phyloP scores from a whole-genome alignment of 2,888 invertebrate genomes.

The Osmoderma eremita region DNA sequence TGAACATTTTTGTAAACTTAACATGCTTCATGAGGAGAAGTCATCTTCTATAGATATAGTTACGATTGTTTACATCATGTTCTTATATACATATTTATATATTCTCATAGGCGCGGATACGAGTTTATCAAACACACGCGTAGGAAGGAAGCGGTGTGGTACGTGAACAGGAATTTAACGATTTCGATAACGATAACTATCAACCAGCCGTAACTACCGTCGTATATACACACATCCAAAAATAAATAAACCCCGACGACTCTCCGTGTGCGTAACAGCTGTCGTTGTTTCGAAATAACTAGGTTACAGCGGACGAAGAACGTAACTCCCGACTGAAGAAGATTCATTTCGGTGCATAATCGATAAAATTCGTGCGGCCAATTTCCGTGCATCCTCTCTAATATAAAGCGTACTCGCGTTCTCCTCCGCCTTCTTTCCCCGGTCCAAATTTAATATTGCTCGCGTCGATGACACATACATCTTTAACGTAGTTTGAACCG shows the following conservation, averaged over 20 bases:
- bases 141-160: slow-evolving; percentile 46
- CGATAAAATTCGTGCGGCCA: slow-evolving; percentile 16
- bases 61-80: slow-evolving; percentile 20
- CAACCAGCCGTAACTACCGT: slow-evolving; percentile 37
- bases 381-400: slow-evolving; percentile 13
- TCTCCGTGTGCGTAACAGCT: slow-evolving; percentile 32
- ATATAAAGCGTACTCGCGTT: background rate
- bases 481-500: slow-evolving; percentile 26
- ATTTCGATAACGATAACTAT: slow-evolving; percentile 45
- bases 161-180: slow-evolving; percentile 48
- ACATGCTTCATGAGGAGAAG: no score
- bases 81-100: no score
- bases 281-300: slow-evolving; percentile 34
- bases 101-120: slow-evolving; percentile 42
- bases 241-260: slow-evolving; percentile 28
- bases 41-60: background rate
- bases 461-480: slow-evolving; percentile 18
- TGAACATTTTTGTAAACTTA: no score
- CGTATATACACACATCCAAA: slow-evolving; percentile 26
- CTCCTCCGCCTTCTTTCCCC: slow-evolving; percentile 5
- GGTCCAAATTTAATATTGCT: no score
- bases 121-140: slow-evolving; percentile 44
- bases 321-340: slow-evolving; percentile 22
- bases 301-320: slow-evolving; percentile 23
- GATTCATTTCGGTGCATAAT: slow-evolving; percentile 23